A percentile compares a stretch with the other conserved stretches of the same genome.
phyloP scores from a whole-genome alignment of 1,140 invertebrate species.

The Dendrolimus punctatus region DNA sequence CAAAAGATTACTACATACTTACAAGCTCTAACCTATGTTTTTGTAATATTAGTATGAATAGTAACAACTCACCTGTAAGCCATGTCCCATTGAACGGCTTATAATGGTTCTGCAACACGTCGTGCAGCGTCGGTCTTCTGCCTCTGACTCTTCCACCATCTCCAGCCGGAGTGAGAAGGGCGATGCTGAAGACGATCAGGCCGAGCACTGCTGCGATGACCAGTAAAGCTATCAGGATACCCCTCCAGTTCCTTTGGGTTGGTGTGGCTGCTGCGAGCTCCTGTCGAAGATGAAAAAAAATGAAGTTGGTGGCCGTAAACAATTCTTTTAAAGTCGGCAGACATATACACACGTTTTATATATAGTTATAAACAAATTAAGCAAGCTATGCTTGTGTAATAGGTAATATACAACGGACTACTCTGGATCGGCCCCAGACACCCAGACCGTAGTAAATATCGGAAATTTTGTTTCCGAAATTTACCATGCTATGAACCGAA shows the following conservation, averaged over 20 bases:
- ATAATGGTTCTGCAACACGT: slow-evolving; percentile 77
- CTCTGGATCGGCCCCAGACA: too few relatives aligned
- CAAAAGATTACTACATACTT: too few relatives aligned
- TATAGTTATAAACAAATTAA: neutral
- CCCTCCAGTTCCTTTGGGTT: slow-evolving; percentile 91
- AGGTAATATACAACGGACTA: neutral
- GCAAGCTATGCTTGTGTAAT: too few relatives aligned
- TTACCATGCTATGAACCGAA: too few relatives aligned
- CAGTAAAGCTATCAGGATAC: slow-evolving; percentile 89
- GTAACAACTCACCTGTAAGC: slow-evolving; percentile 79
- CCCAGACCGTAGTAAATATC: too few relatives aligned
- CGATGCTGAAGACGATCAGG: slow-evolving; percentile 89
- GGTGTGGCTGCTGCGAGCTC: slow-evolving; percentile 86
- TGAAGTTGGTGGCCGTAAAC: neutral
- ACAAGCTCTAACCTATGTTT: too few relatives aligned
- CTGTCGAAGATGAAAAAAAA: slow-evolving; percentile 54
- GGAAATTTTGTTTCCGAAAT: too few relatives aligned
- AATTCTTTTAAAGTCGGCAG: too few relatives aligned
- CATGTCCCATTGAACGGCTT: slow-evolving; percentile 85
- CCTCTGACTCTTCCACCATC: slow-evolving; percentile 79
- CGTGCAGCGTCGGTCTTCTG: slow-evolving; percentile 76
- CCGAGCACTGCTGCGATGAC: slow-evolving; percentile 90
- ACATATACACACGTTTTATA: neutral
- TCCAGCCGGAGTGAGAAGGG: slow-evolving; percentile 84
- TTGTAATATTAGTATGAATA: too few relatives aligned